A percentile compares a stretch with the other conserved stretches of the same genome.
phyloP scores from a whole-genome alignment of 2,797 vertebrate genomes.

The Capromys pilorides region DNA sequence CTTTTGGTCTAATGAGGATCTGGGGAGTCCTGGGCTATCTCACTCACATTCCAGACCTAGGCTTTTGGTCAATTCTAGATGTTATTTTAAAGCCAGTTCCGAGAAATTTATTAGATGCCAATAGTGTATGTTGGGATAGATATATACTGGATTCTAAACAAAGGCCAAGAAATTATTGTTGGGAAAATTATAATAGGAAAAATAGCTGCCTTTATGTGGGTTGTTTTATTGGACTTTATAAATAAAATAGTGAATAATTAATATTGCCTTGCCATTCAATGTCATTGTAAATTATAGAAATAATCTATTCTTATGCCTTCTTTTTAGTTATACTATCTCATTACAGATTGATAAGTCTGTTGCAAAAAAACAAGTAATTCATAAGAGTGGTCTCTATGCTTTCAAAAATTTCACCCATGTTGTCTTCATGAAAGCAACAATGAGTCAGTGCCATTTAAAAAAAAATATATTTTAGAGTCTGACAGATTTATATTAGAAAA shows the following conservation, averaged over 20 bases:
- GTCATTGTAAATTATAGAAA: neutral
- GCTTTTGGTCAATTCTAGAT: neutral
- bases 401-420: neutral
- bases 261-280: neutral
- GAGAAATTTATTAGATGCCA: constrained; percentile 39
- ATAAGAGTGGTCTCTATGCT: neutral
- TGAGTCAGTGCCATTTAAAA: neutral
- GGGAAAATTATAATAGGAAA: neutral
- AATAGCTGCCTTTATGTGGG: neutral
- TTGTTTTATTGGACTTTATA: constrained; percentile 18
- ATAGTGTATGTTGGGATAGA: neutral
- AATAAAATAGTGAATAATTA: neutral
- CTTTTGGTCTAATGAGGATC: too few relatives aligned
- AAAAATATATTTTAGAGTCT: neutral
- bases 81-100: constrained; percentile 39
- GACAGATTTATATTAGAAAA: constrained; percentile 25
- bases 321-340: neutral
- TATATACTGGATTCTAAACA: neutral
- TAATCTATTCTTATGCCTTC: neutral
- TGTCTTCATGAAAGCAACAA: neutral
- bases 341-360: neutral
- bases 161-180: neutral
- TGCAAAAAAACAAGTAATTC: neutral
- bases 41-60: too few relatives aligned
- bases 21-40: too few relatives aligned